phyloP scores from a whole-genome alignment of 2,113 vertebrate species.

The Alethe castanea region DNA sequence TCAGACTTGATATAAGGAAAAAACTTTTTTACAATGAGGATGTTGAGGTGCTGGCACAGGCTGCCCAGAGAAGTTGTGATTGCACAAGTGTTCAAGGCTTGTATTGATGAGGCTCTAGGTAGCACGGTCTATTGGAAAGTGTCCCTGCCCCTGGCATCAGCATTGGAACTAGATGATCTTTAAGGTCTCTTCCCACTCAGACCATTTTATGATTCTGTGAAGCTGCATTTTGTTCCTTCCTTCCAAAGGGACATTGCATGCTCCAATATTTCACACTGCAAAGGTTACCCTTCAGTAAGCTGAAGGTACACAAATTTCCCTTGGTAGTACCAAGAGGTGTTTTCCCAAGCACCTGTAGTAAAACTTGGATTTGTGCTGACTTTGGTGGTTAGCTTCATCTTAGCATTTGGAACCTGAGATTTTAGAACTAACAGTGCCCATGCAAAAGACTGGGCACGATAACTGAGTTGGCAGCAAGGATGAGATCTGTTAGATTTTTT shows the following conservation, averaged over 20 bases:
- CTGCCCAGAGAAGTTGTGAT: background rate
- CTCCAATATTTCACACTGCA: background rate
- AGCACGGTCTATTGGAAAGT: background rate
- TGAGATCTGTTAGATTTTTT: background rate
- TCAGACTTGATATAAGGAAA: background rate
- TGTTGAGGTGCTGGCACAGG: background rate
- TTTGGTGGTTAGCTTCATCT: background rate
- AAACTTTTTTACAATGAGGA: accelerated
- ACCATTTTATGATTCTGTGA: background rate
- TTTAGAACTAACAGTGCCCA: background rate
- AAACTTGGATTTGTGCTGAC: background rate
- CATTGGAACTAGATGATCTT: background rate
- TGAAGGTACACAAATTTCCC: background rate
- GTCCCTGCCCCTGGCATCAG: background rate
- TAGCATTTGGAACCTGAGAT: background rate
- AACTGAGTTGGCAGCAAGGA: background rate
- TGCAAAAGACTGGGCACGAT: background rate
- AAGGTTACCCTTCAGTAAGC: background rate
- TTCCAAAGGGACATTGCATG: background rate
- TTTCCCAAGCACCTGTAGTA: background rate
- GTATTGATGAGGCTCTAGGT: background rate
- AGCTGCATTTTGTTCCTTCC: background rate
- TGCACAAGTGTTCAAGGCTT: accelerated
- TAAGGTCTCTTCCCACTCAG: background rate
- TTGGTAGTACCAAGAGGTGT: background rate